Conservation (phyloP, 2,113 vertebrate species). For the Propithecus coquereli region DNA sequence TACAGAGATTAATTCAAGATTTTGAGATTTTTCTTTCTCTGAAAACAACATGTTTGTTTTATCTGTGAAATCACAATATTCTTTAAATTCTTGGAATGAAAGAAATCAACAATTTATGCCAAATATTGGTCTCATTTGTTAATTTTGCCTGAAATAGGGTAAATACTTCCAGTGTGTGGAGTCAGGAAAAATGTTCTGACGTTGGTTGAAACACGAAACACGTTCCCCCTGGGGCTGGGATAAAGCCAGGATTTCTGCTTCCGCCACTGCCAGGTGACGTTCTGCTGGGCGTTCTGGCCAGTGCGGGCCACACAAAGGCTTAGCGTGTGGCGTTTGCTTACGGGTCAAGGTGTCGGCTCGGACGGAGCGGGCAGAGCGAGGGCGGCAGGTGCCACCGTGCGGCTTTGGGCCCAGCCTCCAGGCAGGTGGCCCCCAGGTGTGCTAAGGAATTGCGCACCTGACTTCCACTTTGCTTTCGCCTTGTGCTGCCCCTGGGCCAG, state of each 20-base stretch:
- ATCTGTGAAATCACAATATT: not conserved
- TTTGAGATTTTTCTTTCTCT: not conserved
- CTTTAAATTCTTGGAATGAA: not conserved
- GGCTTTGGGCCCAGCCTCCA: not conserved
- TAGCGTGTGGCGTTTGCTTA: too few relatives aligned
- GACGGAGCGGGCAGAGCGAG: rapidly evolving
- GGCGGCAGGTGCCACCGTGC: rapidly evolving
- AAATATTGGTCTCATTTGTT: not conserved
- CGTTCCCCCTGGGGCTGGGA: rapidly evolving
- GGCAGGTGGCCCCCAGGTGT: not conserved
- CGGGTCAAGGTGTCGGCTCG: not conserved
- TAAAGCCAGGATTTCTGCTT: rapidly evolving
- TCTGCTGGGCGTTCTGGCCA: not conserved
- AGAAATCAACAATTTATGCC: not conserved
- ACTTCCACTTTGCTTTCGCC: too few relatives aligned
- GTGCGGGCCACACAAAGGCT: too few relatives aligned
- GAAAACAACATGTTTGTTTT: not conserved
- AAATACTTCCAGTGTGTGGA: not conserved
- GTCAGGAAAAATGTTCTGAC: not conserved
- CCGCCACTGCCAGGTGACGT: rapidly evolving
- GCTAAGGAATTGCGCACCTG: not conserved
- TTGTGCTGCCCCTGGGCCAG: not conserved
- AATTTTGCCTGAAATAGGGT: not conserved
- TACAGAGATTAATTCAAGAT: not conserved
- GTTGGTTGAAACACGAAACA: not conserved